Evolutionary conservation across 53 echinoderm and acorn worm species (phyloP).

Genomic region (Apostichopus leukothele): DNA sequence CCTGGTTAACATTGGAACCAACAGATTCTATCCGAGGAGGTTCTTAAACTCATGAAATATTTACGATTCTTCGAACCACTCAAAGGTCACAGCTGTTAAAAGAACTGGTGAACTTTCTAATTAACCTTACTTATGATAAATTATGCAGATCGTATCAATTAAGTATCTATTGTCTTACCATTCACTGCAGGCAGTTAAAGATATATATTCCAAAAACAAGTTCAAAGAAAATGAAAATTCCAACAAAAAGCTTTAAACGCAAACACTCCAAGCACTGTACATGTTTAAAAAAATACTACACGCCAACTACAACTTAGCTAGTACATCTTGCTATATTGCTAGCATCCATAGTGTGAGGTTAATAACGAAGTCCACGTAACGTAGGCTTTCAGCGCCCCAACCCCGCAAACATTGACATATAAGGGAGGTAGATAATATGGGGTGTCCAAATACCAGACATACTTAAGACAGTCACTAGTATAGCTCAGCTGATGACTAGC

Average conservation of each 20-base stretch:
- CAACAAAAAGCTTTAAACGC: constrained; percentile 36
- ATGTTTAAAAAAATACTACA: constrained; percentile 34
- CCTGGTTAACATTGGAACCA: no score
- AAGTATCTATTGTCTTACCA: not conserved
- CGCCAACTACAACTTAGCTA: not conserved
- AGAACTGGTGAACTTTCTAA: not conserved
- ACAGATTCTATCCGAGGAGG: not conserved
- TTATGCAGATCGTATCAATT: constrained; percentile 20
- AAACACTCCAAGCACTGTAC: constrained; percentile 44
- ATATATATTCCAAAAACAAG: not conserved
- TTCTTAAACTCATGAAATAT: constrained; percentile 11
- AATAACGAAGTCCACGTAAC: constrained; percentile 28
- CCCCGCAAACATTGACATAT: constrained; percentile 67
- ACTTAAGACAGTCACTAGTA: constrained; percentile 37
- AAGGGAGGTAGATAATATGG: constrained; percentile 56
- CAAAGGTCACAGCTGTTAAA: constrained; percentile 12
- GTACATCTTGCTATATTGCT: constrained; percentile 5
- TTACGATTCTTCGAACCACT: not conserved
- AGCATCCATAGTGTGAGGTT: constrained; percentile 36
- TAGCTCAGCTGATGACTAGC: constrained; percentile 32
- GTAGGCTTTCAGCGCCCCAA: constrained; percentile 33
- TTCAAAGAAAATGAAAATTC: not conserved
- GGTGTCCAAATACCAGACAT: constrained; percentile 50
- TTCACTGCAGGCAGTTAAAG: constrained; percentile 4
- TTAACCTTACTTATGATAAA: constrained; percentile 40